These are phyloP conservation scores for Nemoura dubitans DNA, from an alignment of 2,888 invertebrate genomes.

Conservation along the genomic window DNA sequence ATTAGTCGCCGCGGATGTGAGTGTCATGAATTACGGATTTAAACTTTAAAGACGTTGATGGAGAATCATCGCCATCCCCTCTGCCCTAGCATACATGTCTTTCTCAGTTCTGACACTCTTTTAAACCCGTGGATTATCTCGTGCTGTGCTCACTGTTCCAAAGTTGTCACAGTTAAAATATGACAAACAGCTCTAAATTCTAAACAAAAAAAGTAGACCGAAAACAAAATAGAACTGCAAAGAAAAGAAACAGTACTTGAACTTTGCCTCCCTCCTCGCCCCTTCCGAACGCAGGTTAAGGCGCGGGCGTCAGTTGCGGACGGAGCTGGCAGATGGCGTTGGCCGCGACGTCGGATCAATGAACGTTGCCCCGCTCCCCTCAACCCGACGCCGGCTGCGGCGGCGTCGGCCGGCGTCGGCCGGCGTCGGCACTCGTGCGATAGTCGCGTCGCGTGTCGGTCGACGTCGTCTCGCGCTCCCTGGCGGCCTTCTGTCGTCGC, in stretches of 20 bases:
- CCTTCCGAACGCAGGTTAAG: background rate
- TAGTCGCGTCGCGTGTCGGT: background rate
- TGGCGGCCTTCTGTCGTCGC: slow-evolving; percentile 5
- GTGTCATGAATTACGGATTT: too few species aligned
- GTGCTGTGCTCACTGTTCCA: too few species aligned
- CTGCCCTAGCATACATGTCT: too few species aligned
- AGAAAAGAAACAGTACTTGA: background rate
- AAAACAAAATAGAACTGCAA: background rate
- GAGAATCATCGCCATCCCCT: too few species aligned
- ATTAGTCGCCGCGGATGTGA: too few species aligned
- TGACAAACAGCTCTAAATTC: background rate
- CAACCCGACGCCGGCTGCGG: background rate
- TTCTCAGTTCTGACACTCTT: too few species aligned
- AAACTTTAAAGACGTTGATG: too few species aligned
- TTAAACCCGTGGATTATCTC: too few species aligned
- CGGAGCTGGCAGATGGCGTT: background rate
- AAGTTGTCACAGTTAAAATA: background rate
- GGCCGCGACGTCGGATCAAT: background rate
- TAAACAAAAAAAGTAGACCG: background rate
- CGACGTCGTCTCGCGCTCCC: slow-evolving; percentile 12
- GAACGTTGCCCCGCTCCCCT: background rate
- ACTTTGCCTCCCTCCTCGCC: background rate
- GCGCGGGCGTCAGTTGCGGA: background rate
- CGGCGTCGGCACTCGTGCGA: background rate
- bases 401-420: background rate